These are phyloP conservation scores for Mesembrinibis cayennensis DNA, from an alignment of 2,113 vertebrate genomes.

Conservation along the genomic window DNA sequence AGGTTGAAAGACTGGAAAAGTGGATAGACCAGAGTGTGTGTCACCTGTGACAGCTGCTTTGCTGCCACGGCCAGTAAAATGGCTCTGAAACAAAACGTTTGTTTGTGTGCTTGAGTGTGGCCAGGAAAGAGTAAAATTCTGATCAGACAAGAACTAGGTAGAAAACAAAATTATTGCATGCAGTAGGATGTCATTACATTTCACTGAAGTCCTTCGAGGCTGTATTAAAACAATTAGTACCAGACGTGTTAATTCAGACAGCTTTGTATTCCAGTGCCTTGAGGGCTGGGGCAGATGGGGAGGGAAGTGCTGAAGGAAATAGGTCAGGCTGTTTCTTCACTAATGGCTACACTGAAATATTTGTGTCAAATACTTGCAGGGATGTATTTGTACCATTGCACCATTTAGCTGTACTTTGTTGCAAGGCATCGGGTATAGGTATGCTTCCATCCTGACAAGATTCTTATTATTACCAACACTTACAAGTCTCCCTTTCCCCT, in stretches of 20 bases:
- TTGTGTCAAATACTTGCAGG: neutral
- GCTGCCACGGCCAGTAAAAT: neutral
- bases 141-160: neutral
- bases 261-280: neutral
- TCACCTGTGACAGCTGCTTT: neutral
- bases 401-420: neutral
- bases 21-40: neutral
- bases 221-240: neutral
- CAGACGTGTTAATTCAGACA: neutral
- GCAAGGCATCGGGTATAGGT: neutral
- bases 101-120: neutral
- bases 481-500: neutral
- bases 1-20: neutral
- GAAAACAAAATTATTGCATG: neutral
- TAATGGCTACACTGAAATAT: neutral
- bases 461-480: neutral
- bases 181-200: neutral
- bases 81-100: neutral
- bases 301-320: neutral
- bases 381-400: neutral
- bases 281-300: neutral
- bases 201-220: neutral
- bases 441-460: neutral
- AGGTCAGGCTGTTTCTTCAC: neutral
- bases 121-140: neutral